Base-by-base conservation (phyloP, 2,797 vertebrate genomes). In the Botia almorhae region DNA sequence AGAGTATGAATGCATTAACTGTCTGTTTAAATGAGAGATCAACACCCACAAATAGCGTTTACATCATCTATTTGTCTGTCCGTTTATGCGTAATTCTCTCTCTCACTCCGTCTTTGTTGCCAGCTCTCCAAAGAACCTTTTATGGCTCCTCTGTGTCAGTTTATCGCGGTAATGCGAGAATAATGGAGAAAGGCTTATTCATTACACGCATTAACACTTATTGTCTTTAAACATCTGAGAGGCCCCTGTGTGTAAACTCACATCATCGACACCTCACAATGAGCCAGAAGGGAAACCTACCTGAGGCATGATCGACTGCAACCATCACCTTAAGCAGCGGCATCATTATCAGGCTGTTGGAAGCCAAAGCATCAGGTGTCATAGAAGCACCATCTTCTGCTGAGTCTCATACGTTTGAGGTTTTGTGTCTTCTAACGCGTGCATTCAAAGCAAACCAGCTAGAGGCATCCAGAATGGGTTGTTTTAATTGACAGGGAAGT, bases 111-210 rank as follows among this genome's bases (percentile, higher is more conserved):
- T 53, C 33, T 26, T 60, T 12, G 17, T 48, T 67, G 67, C 50
- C 21, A 19, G 73, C 60, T 61, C 43, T 64, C 48, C 65, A 64
- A 76, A 80, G 67, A 67, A 68, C 58, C 58, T 58, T 58, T 73
- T 74, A 76, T 77, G 58, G 48, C 74, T 60, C 56, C 70, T 23
- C 60, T 29, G 80, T 56, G 64, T 64, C 75, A 23, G 26, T 55
- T 51, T 67, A 63, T 29, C 53, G 8, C 69, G 36, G 21, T 65
- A 58, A 64, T 75, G 39, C 51, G 26, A 82, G 56, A 65, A 63
- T 48, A 58, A 84, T 82, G 61, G 53, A 71, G n/a, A 51, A 48
- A 26, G 26, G 23, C 11, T 51, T 50, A 61, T 58, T 78, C 60
- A 76, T 23, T 50, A 69, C 50, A 51, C 53, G 43, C 60, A 58